Evolutionary conservation across 2,113 vertebrate genomes (phyloP).

Genomic region (Embiotoca jacksoni): DNA sequence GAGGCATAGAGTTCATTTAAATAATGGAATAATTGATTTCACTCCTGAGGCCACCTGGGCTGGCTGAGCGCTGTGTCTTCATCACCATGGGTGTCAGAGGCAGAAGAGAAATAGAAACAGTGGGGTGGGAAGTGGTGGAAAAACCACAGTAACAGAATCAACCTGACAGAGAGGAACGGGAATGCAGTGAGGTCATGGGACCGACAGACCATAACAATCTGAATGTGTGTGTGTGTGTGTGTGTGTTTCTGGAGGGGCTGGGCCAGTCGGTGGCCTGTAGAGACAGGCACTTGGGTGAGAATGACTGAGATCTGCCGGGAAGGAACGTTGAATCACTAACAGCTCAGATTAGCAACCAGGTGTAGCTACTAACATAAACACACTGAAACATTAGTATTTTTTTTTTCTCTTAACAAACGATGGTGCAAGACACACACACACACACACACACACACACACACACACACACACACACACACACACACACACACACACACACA

Average conservation of each 20-base stretch:
- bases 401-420: not conserved
- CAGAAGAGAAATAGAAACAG: slow-evolving; percentile 39
- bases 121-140: slow-evolving; percentile 57
- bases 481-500: slow-evolving; percentile 23
- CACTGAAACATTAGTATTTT: slow-evolving; percentile 1
- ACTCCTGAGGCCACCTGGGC: slow-evolving; percentile 43
- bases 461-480: slow-evolving; percentile 20
- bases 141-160: slow-evolving; percentile 81
- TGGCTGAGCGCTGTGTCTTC: slow-evolving; percentile 17
- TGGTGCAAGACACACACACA: slow-evolving; percentile 12
- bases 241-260: slow-evolving; percentile 50
- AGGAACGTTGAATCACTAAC: slow-evolving; percentile 69
- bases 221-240: slow-evolving; percentile 47
- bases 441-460: slow-evolving; percentile 17
- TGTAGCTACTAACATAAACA: slow-evolving; percentile 35
- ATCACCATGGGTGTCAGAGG: slow-evolving; percentile 25
- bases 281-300: slow-evolving; percentile 76
- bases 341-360: slow-evolving; percentile 52
- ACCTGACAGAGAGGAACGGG: slow-evolving; percentile 77
- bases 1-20: slow-evolving; percentile 15
- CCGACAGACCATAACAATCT: slow-evolving; percentile 62
- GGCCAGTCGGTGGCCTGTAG: slow-evolving; percentile 65
- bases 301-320: slow-evolving; percentile 73
- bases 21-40: slow-evolving; percentile 25
- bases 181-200: slow-evolving; percentile 83